Evolutionary conservation across 1,140 invertebrate species (phyloP).

Genomic region (Linepithema humile): DNA sequence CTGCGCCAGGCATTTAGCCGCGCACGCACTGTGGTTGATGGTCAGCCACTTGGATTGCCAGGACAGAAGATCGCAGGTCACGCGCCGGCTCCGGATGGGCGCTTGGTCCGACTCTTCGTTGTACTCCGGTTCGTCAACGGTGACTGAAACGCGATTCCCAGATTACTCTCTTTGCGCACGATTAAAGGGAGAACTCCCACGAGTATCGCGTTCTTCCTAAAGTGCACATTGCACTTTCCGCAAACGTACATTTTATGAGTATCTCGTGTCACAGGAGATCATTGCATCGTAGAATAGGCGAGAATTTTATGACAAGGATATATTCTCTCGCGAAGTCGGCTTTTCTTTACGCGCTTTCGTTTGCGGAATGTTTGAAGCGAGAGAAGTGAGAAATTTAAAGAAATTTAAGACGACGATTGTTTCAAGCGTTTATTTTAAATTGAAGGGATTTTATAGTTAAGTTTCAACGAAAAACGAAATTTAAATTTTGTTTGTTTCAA

Average conservation of each 20-base stretch:
- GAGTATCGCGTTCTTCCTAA: too few species aligned
- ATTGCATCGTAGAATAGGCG: too few species aligned
- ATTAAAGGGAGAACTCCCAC: too few species aligned
- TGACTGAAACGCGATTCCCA: background rate
- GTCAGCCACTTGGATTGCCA: constrained; percentile 59
- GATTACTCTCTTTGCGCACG: too few species aligned
- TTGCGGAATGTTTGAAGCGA: background rate
- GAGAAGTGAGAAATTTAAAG: background rate
- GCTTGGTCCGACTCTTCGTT: background rate
- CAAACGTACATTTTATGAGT: background rate
- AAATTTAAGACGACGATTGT: background rate
- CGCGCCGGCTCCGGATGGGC: constrained; percentile 16
- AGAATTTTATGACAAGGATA: background rate
- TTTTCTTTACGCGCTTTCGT: background rate
- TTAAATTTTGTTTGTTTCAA: too few species aligned
- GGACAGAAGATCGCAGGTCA: constrained; percentile 74
- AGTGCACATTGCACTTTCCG: too few species aligned
- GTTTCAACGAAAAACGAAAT: too few species aligned
- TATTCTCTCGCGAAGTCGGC: background rate
- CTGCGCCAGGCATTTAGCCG: constrained; percentile 66
- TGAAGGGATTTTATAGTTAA: too few species aligned
- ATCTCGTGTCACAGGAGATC: background rate
- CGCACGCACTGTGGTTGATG: constrained; percentile 71
- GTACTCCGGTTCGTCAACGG: background rate
- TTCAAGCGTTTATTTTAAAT: too few species aligned